Percentiles rank a stretch among this genome's conserved stretches.
Evolutionary conservation across 2,113 vertebrate genomes (phyloP).

Genomic region (Elaphurus davidianus): DNA sequence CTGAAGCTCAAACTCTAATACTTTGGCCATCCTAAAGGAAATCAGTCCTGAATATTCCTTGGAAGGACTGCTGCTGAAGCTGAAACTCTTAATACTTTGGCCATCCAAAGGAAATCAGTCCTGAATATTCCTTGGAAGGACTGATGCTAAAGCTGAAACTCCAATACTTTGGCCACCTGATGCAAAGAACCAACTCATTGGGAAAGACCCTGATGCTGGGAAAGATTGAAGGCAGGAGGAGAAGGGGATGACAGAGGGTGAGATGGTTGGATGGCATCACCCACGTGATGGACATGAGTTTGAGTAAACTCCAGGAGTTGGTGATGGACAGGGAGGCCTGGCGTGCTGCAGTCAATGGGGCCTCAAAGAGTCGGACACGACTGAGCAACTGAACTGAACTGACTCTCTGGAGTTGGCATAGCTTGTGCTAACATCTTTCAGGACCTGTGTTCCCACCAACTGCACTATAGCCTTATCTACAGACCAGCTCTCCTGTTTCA

Average conservation of each 20-base stretch:
- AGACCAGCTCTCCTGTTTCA: neutral
- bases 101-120: neutral
- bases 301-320: neutral
- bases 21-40: neutral
- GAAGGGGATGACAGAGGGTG: neutral
- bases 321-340: neutral
- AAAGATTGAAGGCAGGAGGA: fast-evolving
- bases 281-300: neutral
- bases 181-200: neutral
- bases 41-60: neutral
- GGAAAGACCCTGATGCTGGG: neutral
- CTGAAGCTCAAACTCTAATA: neutral
- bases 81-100: neutral
- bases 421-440: neutral
- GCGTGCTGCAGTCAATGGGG: too few species aligned
- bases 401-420: neutral
- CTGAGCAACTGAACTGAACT: neutral
- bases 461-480: neutral
- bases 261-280: neutral
- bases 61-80: neutral
- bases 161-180: neutral
- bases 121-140: neutral
- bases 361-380: neutral
- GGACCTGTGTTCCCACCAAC: neutral
- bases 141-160: neutral